Evolutionary conservation across 2,113 vertebrate genomes (phyloP).

Genomic region (Microcebus ravelobensis): DNA sequence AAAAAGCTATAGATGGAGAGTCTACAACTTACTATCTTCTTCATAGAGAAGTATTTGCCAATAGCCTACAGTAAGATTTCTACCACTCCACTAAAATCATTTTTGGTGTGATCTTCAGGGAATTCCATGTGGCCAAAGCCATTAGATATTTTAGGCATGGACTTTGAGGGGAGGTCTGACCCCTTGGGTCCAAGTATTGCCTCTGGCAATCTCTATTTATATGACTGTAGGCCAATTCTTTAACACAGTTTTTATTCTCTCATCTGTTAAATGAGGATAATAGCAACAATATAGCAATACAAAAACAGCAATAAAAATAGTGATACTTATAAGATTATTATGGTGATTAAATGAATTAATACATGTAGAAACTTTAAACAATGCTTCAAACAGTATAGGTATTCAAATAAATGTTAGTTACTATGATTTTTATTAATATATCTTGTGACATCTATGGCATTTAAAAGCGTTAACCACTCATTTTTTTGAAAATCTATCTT

Average conservation of each 20-base stretch:
- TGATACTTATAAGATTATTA: background rate
- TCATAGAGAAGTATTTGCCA: background rate
- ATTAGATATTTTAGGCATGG: background rate
- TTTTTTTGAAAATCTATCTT: background rate
- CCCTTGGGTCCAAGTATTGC: background rate
- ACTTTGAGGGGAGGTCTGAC: background rate
- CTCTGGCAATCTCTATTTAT: background rate
- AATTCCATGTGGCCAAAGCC: background rate
- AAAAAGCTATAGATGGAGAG: background rate
- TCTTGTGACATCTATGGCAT: background rate
- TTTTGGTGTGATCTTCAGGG: background rate
- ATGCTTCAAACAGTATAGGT: background rate
- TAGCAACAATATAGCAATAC: background rate
- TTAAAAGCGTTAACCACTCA: background rate
- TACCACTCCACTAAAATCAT: background rate
- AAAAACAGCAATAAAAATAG: background rate
- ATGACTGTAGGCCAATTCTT: background rate
- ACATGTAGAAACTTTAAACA: background rate
- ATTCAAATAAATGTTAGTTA: slow-evolving; percentile 11
- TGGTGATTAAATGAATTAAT: background rate
- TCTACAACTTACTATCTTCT: background rate
- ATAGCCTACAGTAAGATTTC: background rate
- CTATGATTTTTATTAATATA: background rate
- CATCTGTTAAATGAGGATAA: background rate
- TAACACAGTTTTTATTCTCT: background rate